These are phyloP conservation scores for Mustela nigripes DNA, from an alignment of 2,113 vertebrate species.

Conservation along the genomic window DNA sequence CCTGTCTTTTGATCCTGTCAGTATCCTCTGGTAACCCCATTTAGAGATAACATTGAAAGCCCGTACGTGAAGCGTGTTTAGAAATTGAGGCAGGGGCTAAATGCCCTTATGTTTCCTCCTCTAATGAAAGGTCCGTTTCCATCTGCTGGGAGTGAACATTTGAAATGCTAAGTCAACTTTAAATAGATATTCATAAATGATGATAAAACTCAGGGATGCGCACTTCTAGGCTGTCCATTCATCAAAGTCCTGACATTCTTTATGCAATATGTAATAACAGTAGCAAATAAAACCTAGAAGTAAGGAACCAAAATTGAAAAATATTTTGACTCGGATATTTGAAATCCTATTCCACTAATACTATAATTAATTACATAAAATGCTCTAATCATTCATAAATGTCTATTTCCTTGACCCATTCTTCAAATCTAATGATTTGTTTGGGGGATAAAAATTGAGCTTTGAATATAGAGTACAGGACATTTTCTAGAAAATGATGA, in stretches of 20 bases:
- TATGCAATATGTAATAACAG: neutral
- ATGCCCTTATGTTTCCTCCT: too few relatives aligned
- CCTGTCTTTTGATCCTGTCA: neutral
- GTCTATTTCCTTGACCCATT: neutral
- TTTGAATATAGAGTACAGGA: neutral
- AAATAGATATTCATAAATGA: neutral
- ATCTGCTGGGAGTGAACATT: neutral
- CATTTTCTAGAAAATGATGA: neutral
- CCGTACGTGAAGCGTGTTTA: neutral
- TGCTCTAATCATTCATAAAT: neutral
- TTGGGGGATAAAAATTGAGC: neutral
- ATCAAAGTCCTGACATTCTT: neutral
- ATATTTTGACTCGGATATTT: neutral
- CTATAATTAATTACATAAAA: neutral
- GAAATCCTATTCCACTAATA: neutral
- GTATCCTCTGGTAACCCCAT: neutral
- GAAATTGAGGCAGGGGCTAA: neutral
- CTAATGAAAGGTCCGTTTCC: neutral
- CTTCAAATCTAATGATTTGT: neutral
- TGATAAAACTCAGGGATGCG: neutral
- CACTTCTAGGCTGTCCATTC: neutral
- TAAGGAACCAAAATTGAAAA: neutral
- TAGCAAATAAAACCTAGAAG: neutral
- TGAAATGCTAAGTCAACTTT: constrained; percentile 26
- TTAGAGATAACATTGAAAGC: neutral